Conservation (phyloP, 2,113 vertebrate genomes). For the Eupsittula cactorum region DNA sequence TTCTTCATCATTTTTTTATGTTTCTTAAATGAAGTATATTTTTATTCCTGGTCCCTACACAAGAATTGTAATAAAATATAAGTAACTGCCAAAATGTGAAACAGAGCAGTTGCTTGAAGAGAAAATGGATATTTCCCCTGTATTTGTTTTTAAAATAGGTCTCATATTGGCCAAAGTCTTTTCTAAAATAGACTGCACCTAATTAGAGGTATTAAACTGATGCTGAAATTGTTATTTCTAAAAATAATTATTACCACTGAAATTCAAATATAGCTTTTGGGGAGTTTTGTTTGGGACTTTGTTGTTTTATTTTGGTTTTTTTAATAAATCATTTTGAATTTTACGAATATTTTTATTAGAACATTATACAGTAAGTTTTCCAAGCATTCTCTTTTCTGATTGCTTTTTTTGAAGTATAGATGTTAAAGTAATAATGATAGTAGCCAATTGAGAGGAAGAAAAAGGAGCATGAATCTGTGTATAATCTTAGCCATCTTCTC, state of each 20-base stretch:
- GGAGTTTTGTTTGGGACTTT: rapidly evolving
- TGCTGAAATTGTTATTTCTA: constrained; percentile 16
- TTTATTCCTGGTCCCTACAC: not conserved
- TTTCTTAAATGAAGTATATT: not conserved
- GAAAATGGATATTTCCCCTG: not conserved
- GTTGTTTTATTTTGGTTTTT: not conserved
- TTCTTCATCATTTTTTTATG: not conserved
- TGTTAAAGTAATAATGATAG: not conserved
- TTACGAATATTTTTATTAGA: not conserved
- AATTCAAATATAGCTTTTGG: not conserved
- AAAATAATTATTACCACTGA: not conserved
- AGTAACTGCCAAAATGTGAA: constrained; percentile 44
- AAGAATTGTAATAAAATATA: not conserved
- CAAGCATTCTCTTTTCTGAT: not conserved
- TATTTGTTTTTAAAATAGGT: constrained; percentile 17
- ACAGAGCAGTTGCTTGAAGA: not conserved
- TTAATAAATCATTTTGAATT: not conserved
- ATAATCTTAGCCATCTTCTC: not conserved
- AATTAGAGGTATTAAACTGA: constrained; percentile 40
- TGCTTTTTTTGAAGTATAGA: not conserved
- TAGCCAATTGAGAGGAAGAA: rapidly evolving
- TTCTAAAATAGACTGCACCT: constrained; percentile 43
- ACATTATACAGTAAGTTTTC: not conserved
- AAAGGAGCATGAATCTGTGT: not conserved
- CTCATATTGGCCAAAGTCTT: constrained; percentile 27